Conservation (phyloP, 2,113 vertebrate genomes). For the Prinia subflava region DNA sequence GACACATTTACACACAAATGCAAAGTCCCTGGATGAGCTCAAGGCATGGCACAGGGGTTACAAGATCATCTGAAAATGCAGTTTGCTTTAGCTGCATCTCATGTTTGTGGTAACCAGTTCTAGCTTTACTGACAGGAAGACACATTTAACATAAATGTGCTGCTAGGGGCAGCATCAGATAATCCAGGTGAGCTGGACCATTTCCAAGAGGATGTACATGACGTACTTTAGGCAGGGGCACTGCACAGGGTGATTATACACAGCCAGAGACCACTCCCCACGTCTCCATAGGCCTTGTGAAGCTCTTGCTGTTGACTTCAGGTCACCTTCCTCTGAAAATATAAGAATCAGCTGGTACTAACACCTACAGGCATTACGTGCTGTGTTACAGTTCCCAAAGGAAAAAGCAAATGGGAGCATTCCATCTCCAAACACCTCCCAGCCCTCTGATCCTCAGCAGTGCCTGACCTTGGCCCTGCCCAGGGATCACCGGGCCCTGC, state of each 20-base stretch:
- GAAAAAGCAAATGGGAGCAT: background rate
- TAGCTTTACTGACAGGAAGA: background rate
- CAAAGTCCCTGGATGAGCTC: background rate
- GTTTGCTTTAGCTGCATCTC: background rate
- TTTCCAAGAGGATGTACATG: background rate
- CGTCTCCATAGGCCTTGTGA: background rate
- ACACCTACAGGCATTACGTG: background rate
- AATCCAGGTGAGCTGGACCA: background rate
- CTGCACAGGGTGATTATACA: background rate
- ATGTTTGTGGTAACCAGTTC: background rate
- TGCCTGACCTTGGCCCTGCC: background rate
- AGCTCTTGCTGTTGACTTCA: background rate
- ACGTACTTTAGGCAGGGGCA: background rate
- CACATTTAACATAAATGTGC: background rate
- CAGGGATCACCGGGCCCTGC: fast-evolving
- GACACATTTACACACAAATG: background rate
- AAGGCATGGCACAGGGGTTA: background rate
- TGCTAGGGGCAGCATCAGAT: background rate
- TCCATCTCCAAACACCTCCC: background rate
- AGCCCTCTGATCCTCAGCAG: background rate
- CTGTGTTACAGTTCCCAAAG: background rate
- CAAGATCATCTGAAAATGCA: background rate
- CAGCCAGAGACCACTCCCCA: background rate
- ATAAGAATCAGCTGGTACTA: background rate
- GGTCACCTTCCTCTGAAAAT: background rate